Conservation (phyloP, 1,140 invertebrate genomes). For the Andricus grossulariae region DNA sequence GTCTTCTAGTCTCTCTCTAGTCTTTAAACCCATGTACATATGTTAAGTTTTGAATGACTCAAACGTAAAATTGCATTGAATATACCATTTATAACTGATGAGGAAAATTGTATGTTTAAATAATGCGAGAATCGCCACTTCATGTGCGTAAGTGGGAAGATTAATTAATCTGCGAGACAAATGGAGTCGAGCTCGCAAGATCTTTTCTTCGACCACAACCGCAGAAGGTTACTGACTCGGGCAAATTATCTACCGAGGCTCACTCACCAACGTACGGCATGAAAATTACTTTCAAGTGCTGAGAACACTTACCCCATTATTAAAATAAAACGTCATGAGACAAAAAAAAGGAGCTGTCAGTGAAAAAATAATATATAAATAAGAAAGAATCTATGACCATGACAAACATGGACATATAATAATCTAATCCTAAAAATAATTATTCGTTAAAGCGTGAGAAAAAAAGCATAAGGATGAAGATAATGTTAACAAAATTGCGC, state of each 20-base stretch:
- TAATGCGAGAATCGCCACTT: background rate
- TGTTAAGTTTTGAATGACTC: background rate
- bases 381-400: background rate
- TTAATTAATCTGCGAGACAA: conserved; percentile 23
- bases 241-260: conserved; percentile 4
- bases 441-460: too few relatives aligned
- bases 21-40: background rate
- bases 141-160: conserved; percentile 1
- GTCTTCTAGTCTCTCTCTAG: too few relatives aligned
- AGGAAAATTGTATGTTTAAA: conserved; percentile 16
- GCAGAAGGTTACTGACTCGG: conserved; percentile 26
- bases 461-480: too few relatives aligned
- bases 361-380: background rate
- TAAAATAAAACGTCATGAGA: background rate
- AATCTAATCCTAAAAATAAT: too few relatives aligned
- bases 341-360: background rate
- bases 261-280: background rate
- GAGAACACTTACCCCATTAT: background rate
- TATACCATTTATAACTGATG: background rate
- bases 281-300: conserved; percentile 10
- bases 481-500: too few relatives aligned
- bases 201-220: conserved; percentile 18
- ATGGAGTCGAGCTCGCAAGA: conserved; percentile 1
- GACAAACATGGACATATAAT: too few relatives aligned
- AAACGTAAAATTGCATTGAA: background rate